A percentile compares a stretch with the other conserved stretches of the same genome.
These are phyloP conservation scores for Arctopsyche grandis DNA, from an alignment of 1,140 invertebrate species.

Conservation along the genomic window DNA sequence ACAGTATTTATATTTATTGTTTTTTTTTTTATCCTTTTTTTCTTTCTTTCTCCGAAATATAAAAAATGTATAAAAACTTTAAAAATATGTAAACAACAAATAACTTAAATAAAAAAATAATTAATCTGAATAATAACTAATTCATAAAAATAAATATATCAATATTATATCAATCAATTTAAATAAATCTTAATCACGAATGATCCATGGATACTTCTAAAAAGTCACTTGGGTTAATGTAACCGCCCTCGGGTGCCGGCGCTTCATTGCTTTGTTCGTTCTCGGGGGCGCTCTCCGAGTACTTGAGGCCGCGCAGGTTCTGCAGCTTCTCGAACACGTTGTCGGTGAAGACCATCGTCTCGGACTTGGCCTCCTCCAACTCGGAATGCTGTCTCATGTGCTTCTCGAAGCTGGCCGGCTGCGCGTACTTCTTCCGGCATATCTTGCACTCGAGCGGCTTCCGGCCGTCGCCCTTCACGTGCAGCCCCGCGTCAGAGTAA, in stretches of 20 bases:
- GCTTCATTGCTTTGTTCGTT: constrained; percentile 38
- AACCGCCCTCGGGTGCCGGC: constrained; percentile 38
- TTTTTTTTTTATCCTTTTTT: constrained; percentile 37
- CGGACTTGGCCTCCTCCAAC: constrained; percentile 40
- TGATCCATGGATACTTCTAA: constrained; percentile 54
- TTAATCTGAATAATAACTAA: constrained; percentile 49
- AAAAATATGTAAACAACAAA: constrained; percentile 53
- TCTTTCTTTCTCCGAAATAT: constrained; percentile 45
- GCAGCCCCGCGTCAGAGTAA: not conserved
- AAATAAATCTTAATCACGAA: constrained; percentile 48
- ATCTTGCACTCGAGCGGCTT: constrained; percentile 51
- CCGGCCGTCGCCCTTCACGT: constrained; percentile 34
- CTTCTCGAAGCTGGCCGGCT: constrained; percentile 53
- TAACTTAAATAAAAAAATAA: constrained; percentile 54
- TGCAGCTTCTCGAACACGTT: constrained; percentile 36
- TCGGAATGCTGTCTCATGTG: constrained; percentile 53
- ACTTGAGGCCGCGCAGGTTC: constrained; percentile 2
- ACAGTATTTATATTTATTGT: constrained; percentile 55
- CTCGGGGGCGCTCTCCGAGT: constrained; percentile 20
- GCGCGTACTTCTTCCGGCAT: constrained; percentile 53
- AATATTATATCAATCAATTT: constrained; percentile 36
- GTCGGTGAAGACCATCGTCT: constrained; percentile 29
- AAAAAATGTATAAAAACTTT: constrained; percentile 55
- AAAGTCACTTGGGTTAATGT: constrained; percentile 53
- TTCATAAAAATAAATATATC: constrained; percentile 54